phyloP scores from a whole-genome alignment of 2,888 invertebrate species.

The Cantharis flavilabris region DNA sequence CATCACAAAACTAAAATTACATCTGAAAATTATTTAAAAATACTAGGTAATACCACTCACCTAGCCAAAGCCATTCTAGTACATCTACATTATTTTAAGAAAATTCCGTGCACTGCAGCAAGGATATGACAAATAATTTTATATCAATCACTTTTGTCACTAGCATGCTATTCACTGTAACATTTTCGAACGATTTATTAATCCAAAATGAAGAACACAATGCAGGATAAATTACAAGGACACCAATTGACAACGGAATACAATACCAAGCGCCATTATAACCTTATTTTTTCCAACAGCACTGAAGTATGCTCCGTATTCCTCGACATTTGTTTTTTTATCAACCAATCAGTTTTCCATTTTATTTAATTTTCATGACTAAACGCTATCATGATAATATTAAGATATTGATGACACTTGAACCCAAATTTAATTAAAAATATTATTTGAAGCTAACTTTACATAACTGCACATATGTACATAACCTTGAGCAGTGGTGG shows the following conservation, averaged over 20 bases:
- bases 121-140: constrained; percentile 10
- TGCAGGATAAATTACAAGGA: constrained; percentile 19
- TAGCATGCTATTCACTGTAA: neutral
- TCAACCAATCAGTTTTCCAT: neutral
- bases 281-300: constrained; percentile 24
- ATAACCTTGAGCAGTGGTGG: neutral
- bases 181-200: constrained; percentile 1
- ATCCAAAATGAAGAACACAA: constrained; percentile 1
- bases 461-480: neutral
- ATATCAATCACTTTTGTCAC: neutral
- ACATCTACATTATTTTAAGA: constrained; percentile 26
- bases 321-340: neutral
- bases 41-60: constrained; percentile 16
- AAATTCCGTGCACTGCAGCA: constrained; percentile 27
- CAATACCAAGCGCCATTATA: constrained; percentile 28
- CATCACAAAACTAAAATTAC: neutral
- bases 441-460: constrained; percentile 2
- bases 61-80: constrained; percentile 31
- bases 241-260: constrained; percentile 24
- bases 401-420: neutral
- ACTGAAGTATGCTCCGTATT: constrained; percentile 12
- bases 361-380: neutral
- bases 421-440: neutral
- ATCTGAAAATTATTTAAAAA: neutral
- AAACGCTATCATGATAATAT: neutral